A percentile compares a stretch with the other conserved stretches of the same genome.
Conservation (phyloP, 2,888 invertebrate species). For the Folsomia candida region DNA sequence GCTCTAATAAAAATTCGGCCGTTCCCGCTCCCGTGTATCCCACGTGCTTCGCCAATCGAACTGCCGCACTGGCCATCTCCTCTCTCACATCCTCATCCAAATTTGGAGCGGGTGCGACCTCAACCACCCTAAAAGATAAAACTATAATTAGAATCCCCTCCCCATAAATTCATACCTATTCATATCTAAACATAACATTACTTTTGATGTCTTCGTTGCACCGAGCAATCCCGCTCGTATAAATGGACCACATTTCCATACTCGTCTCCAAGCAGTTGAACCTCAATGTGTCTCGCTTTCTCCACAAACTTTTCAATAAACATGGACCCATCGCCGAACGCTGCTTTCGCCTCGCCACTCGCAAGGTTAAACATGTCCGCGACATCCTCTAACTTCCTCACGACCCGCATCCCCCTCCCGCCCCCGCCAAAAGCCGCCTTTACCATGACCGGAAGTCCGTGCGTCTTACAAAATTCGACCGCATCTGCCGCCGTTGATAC, state of each 20-base stretch:
- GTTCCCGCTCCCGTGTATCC: constrained; percentile 98
- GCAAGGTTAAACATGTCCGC: constrained; percentile 87
- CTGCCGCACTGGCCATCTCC: constrained; percentile 86
- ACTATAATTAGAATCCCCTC: neutral
- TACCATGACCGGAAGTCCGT: constrained; percentile 96
- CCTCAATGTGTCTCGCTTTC: constrained; percentile 95
- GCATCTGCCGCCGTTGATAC: constrained; percentile 84
- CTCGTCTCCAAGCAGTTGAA: constrained; percentile 87
- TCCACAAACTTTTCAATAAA: constrained; percentile 99
- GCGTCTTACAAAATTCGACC: constrained; percentile 78
- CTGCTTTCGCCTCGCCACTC: constrained; percentile 89
- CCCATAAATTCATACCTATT: constrained; percentile 59
- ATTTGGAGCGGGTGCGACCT: constrained; percentile 95
- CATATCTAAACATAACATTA: no score
- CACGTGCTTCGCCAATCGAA: constrained; percentile 82
- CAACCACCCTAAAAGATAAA: constrained; percentile 62
- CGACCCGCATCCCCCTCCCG: constrained; percentile 91
- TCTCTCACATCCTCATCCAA: constrained; percentile 67
- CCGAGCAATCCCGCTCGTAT: constrained; percentile 96
- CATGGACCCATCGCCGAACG: constrained; percentile 98
- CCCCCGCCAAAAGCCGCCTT: constrained; percentile 99
- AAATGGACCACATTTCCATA: constrained; percentile 95
- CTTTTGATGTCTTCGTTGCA: constrained; percentile 98
- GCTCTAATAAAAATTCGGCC: constrained; percentile 93
- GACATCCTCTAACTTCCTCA: constrained; percentile 66